Percentiles rank a stretch among this genome's conserved stretches.
Conservation (phyloP, 37 sponge, comb jelly and placozoan species). For the Ephydatia muelleri region DNA sequence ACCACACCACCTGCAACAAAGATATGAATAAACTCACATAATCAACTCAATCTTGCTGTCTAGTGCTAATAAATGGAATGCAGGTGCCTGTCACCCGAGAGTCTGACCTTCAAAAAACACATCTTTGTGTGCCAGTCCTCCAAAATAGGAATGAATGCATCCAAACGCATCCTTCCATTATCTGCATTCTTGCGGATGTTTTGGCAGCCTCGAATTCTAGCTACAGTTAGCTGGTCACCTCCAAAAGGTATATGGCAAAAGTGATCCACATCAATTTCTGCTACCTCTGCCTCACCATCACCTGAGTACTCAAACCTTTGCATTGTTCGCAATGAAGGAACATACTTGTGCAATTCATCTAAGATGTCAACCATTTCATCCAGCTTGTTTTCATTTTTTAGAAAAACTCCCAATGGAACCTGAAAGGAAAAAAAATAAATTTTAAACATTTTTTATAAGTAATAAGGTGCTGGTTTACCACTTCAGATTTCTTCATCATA, state of each 20-base stretch:
- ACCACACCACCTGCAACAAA: too few species aligned
- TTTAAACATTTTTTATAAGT: not conserved
- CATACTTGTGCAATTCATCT: not conserved
- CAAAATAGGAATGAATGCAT: not conserved
- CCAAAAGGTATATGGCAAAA: not conserved
- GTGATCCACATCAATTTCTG: not conserved
- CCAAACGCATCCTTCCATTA: not conserved
- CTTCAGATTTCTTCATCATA: conserved; percentile 3
- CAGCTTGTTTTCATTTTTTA: not conserved
- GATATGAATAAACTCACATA: too few species aligned
- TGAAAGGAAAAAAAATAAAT: not conserved
- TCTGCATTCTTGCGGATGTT: conserved; percentile 2
- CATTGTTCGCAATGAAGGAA: not conserved
- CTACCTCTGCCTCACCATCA: not conserved
- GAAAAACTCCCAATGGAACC: conserved; percentile 16
- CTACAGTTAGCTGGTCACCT: conserved; percentile 7
- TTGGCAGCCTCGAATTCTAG: conserved; percentile 5
- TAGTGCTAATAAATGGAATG: too few species aligned
- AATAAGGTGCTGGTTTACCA: conserved; percentile 3
- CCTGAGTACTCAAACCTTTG: too few species aligned
- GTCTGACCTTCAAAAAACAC: not conserved
- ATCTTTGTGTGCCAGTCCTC: conserved; percentile 10
- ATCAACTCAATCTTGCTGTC: too few species aligned
- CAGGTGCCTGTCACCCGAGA: too few species aligned
- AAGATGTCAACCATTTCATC: not conserved